These are phyloP conservation scores for Buceros bicornis DNA, from an alignment of 2,797 vertebrate genomes.

Conservation along the genomic window DNA sequence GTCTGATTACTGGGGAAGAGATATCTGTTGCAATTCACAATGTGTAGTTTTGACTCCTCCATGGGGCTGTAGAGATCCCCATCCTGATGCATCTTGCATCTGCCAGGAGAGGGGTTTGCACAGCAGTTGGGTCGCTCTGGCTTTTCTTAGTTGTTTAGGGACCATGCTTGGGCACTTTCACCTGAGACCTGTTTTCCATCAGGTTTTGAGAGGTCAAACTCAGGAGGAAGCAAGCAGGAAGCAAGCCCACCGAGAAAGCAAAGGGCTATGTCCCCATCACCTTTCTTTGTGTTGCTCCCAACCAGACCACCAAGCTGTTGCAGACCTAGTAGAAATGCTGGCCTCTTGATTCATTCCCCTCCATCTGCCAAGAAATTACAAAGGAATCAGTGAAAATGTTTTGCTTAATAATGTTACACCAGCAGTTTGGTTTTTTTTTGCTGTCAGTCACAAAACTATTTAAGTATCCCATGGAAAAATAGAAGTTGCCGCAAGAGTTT, in stretches of 20 bases:
- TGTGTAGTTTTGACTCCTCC: background rate
- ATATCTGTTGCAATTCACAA: background rate
- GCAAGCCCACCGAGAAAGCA: background rate
- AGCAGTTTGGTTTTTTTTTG: background rate
- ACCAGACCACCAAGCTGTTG: background rate
- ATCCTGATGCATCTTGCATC: rapidly evolving
- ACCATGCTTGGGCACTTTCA: background rate
- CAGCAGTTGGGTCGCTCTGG: background rate
- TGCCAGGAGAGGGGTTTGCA: background rate
- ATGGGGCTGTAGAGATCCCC: background rate
- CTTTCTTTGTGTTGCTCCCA: background rate
- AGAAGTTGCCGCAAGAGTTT: background rate
- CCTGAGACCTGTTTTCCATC: background rate
- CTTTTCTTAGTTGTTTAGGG: background rate
- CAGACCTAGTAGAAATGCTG: background rate
- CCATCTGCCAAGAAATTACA: background rate
- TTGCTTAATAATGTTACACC: background rate
- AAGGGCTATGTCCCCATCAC: background rate
- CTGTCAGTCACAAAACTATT: background rate
- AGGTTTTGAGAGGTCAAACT: background rate
- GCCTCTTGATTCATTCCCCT: background rate
- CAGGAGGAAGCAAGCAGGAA: background rate
- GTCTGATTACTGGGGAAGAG: background rate
- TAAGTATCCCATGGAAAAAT: background rate
- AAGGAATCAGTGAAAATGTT: background rate